Evolutionary conservation across 2,888 invertebrate species (phyloP).

Genomic region (Beris chalybata): DNA sequence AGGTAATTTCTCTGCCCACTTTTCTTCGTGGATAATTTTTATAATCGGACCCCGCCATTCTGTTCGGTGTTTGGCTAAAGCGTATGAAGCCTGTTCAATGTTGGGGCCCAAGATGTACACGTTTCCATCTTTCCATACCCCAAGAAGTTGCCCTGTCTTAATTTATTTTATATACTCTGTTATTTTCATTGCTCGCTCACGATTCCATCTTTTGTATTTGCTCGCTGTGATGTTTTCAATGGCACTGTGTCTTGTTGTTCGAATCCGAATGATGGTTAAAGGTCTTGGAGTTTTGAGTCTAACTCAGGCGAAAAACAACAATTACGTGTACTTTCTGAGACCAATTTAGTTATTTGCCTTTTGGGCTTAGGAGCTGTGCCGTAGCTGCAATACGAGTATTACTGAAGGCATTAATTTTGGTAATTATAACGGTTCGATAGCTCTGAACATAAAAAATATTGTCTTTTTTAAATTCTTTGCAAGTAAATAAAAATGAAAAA

Average conservation of each 20-base stretch:
- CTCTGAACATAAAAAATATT: background rate
- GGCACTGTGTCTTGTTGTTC: slow-evolving; percentile 8
- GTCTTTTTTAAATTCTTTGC: too few species aligned
- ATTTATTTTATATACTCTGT: slow-evolving; percentile 4
- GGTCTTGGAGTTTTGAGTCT: background rate
- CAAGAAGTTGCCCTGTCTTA: slow-evolving; percentile 7
- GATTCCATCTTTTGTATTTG: slow-evolving; percentile 23
- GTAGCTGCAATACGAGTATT: background rate
- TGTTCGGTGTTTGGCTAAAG: slow-evolving; percentile 13
- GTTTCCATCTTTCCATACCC: background rate
- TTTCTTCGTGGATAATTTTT: slow-evolving; percentile 26
- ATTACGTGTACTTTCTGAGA: slow-evolving; percentile 14
- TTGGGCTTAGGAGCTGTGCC: slow-evolving; percentile 1
- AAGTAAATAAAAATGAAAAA: too few species aligned
- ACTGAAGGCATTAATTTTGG: slow-evolving; percentile 1
- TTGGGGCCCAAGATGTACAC: background rate
- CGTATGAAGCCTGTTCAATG: background rate
- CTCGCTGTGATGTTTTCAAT: slow-evolving; percentile 16
- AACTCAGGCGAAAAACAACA: slow-evolving; percentile 26
- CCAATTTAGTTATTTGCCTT: slow-evolving; percentile 24
- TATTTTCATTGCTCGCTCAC: slow-evolving; percentile 8
- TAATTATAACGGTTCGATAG: slow-evolving; percentile 1
- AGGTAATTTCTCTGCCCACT: slow-evolving; percentile 30
- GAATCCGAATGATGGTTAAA: background rate
- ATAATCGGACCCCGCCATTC: slow-evolving; percentile 21